Percentiles rank a stretch among this genome's conserved stretches.
phyloP scores from a whole-genome alignment of 1,140 invertebrate genomes.

The Philotrypesis tridentata region DNA sequence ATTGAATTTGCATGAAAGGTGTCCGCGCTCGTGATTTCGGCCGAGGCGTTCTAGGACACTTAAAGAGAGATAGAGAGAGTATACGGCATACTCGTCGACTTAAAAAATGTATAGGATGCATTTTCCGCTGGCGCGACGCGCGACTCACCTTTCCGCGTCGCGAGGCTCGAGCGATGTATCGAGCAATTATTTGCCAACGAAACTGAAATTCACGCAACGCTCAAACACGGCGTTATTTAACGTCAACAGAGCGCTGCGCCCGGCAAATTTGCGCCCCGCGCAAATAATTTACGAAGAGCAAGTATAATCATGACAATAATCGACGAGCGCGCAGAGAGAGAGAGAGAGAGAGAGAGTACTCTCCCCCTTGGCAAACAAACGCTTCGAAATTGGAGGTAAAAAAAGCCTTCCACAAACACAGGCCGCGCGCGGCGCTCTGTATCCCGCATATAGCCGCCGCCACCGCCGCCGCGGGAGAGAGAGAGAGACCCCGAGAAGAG shows the following conservation, averaged over 20 bases:
- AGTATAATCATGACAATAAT: background rate
- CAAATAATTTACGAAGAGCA: background rate
- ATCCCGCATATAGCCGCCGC: background rate
- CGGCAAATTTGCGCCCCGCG: background rate
- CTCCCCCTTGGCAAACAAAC: background rate
- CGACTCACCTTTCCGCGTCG: no score
- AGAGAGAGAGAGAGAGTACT: no score
- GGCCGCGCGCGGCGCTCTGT: no score
- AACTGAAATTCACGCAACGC: background rate
- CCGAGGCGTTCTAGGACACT: background rate
- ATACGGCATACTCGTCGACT: no score
- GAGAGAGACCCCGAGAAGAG: no score
- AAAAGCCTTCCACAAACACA: background rate
- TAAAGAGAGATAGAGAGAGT: no score
- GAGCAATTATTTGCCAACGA: no score
- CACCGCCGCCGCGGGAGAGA: no score
- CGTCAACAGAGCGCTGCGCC: background rate
- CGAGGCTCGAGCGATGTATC: no score
- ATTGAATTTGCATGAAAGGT: background rate
- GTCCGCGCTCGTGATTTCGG: background rate
- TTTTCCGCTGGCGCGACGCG: no score
- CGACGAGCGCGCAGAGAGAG: background rate
- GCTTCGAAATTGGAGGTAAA: background rate
- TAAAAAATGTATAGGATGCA: no score
- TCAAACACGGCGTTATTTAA: background rate